Base-by-base conservation (phyloP, 2,888 invertebrate species). In the Argyresthia goedartella region DNA sequence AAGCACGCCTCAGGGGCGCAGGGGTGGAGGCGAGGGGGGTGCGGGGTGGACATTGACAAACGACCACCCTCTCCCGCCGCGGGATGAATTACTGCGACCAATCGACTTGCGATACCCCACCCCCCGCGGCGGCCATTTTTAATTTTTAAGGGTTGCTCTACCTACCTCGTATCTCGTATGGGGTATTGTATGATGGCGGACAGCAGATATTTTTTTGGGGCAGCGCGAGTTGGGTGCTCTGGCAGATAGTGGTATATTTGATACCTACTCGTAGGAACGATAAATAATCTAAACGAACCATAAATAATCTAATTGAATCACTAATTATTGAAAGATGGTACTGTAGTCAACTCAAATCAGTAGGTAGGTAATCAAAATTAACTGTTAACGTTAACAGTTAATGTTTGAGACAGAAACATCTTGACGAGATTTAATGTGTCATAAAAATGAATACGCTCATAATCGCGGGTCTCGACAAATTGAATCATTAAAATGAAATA, bases 71-170 rank as follows among this genome's bases (percentile, higher is more conserved):
- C 71, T 80, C 76, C 80, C 78, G 69, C 70, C 75, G 74, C 73
- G 73, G 76, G 66, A 81, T 85, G 86, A 85, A 62, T 80, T 80
- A 86, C 79, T 57, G 71, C 78, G 69, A 72, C 84, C 86, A 84
- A 85, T 85, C 82, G 85, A 80, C 79, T 54, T 73, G 72, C 75
- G 73, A 71, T 72, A 52, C 52, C 51, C 52, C 44, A 39, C 54
- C 54, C 72, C 69, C 71, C 70, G 71, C 61, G 66, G 78, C 81
- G 72, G 85, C 85, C 85, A 86, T 86, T 84, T 85, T 86, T 85
- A 82, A 85, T 85, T 85, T 81, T 82, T 79, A 80, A 78, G 85
- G 84, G 82, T 76, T 73, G 69, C 63, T 71, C 25, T 36, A 35
- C 9, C 16, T 13, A 36, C 13, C 48, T n/a, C 2, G 11, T 8